Conservation (phyloP, 2,888 invertebrate species). For the Papilio protenor region DNA sequence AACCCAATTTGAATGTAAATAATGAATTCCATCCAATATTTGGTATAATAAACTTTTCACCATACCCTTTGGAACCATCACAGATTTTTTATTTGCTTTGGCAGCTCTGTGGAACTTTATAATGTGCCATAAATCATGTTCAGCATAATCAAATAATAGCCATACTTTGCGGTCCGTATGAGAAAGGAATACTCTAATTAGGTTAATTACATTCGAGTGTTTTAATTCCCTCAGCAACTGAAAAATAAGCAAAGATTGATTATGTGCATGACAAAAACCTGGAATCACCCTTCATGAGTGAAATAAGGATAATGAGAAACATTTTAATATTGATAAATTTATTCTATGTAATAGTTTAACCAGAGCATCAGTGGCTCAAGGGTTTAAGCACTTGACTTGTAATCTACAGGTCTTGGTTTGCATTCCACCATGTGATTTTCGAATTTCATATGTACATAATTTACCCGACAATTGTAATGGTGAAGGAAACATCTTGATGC, state of each 20-base stretch:
- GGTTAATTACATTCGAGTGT: conserved; percentile 98
- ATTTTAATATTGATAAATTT: not conserved
- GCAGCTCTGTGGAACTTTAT: conserved; percentile 99
- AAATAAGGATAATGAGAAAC: not conserved
- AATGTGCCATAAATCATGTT: conserved; percentile 99
- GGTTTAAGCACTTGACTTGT: too few relatives aligned
- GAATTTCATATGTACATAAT: too few relatives aligned
- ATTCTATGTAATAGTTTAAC: not conserved
- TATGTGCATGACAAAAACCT: not conserved
- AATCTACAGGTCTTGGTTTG: too few relatives aligned
- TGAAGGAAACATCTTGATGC: too few relatives aligned
- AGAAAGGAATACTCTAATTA: conserved; percentile 98
- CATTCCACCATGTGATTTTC: too few relatives aligned
- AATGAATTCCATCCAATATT: conserved; percentile 99
- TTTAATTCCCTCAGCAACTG: conserved; percentile 97
- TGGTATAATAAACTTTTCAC: conserved; percentile 99
- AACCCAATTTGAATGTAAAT: conserved; percentile 99
- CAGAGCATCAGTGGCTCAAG: too few relatives aligned
- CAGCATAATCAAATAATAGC: conserved; percentile 98
- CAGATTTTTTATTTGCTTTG: conserved; percentile 98
- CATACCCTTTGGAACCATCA: conserved; percentile 98
- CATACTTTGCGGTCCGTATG: conserved; percentile 98
- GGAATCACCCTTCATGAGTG: not conserved
- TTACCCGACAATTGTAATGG: too few relatives aligned
- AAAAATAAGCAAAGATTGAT: conserved; percentile 55